phyloP scores from a whole-genome alignment of 2,888 invertebrate genomes.

The Diabrotica balteata region DNA sequence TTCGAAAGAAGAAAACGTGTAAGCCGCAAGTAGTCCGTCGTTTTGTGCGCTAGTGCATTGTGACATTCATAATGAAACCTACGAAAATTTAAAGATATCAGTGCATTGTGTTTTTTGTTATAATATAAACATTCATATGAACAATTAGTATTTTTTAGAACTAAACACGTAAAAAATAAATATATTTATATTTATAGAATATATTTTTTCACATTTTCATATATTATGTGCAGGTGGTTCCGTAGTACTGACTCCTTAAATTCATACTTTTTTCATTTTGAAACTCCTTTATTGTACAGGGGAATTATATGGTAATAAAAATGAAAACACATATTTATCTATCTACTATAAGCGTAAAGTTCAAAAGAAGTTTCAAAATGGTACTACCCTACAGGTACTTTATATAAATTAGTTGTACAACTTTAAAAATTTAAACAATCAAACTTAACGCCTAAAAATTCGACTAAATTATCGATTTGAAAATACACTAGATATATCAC shows the following conservation, averaged over 20 bases:
- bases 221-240: conserved; percentile 46
- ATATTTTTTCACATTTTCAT: conserved; percentile 47
- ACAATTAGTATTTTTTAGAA: conserved; percentile 51
- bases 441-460: too few relatives aligned
- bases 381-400: background rate
- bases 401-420: conserved; percentile 13
- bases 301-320: conserved; percentile 7
- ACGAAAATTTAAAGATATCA: conserved; percentile 54
- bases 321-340: conserved; percentile 22
- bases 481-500: too few relatives aligned
- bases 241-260: conserved; percentile 54
- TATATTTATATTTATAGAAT: conserved; percentile 52
- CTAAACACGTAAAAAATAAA: conserved; percentile 57
- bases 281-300: conserved; percentile 26
- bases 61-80: conserved; percentile 56
- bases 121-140: conserved; percentile 55
- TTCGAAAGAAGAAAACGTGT: background rate
- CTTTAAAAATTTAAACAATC: conserved; percentile 3
- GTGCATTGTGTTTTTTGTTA: conserved; percentile 48
- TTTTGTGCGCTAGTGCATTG: conserved; percentile 57
- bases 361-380: conserved; percentile 30
- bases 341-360: conserved; percentile 31
- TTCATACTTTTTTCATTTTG: conserved; percentile 25
- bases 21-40: conserved; percentile 7
- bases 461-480: too few relatives aligned